phyloP scores from a whole-genome alignment of 2,113 vertebrate genomes.

The Callipepla squamata region DNA sequence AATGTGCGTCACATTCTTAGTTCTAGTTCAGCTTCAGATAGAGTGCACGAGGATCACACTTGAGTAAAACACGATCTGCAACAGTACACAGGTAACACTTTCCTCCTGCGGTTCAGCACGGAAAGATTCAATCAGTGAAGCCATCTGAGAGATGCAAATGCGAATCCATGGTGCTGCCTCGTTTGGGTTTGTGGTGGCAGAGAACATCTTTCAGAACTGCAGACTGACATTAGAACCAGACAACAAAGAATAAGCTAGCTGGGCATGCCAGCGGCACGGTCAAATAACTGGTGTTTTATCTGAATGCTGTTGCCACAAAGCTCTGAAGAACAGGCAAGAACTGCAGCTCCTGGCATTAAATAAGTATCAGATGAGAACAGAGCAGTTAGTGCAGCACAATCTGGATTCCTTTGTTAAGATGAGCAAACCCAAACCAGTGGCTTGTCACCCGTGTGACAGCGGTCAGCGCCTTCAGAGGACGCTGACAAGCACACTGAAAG shows the following conservation, averaged over 20 bases:
- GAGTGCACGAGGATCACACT: fast-evolving
- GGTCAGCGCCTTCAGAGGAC: not conserved
- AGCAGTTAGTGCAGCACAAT: not conserved
- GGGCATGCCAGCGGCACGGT: not conserved
- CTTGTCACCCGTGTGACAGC: not conserved
- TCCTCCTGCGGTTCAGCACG: not conserved
- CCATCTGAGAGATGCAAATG: not conserved
- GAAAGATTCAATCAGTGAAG: not conserved
- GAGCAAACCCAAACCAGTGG: not conserved
- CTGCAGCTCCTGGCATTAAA: not conserved
- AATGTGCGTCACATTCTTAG: not conserved
- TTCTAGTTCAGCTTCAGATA: not conserved
- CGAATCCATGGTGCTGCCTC: not conserved
- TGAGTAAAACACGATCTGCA: not conserved
- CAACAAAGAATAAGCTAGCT: not conserved
- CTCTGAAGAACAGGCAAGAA: not conserved
- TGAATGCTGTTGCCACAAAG: not conserved
- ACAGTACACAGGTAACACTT: not conserved
- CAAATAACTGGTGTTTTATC: not conserved
- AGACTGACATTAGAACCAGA: not conserved
- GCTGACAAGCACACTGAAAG: not conserved
- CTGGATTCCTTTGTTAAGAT: not conserved
- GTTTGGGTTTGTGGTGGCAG: not conserved
- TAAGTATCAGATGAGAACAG: not conserved
- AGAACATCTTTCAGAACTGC: not conserved